Conservation (phyloP, 2,888 invertebrate species). For the Dynastes grantii region DNA sequence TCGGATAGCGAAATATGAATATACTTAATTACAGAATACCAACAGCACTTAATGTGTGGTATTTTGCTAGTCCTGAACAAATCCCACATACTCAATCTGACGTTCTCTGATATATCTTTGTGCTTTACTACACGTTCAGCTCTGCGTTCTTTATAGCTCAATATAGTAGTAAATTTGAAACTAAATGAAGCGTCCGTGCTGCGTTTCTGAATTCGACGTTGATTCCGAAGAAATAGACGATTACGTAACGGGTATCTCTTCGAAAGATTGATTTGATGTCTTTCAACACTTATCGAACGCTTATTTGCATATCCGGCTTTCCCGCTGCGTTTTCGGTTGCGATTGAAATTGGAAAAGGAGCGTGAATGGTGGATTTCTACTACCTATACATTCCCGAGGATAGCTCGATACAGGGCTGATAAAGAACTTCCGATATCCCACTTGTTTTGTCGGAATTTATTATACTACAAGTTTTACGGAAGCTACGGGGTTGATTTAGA, state of each 20-base stretch:
- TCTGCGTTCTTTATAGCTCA: no score
- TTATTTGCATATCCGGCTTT: conserved; percentile 15
- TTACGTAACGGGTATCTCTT: conserved; percentile 4
- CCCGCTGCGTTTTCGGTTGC: not conserved
- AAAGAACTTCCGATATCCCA: conserved; percentile 15
- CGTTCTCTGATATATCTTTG: no score
- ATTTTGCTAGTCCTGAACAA: no score
- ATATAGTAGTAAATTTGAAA: not conserved
- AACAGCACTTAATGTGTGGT: no score
- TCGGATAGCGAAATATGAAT: no score
- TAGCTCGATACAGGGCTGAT: conserved; percentile 16
- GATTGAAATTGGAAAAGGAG: conserved; percentile 2
- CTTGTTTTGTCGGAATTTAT: not conserved
- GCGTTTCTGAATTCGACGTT: not conserved
- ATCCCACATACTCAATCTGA: no score
- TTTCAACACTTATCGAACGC: conserved; percentile 23
- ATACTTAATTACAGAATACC: no score
- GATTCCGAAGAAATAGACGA: not conserved
- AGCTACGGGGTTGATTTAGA: no score
- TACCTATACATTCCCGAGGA: no score
- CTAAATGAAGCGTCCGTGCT: not conserved
- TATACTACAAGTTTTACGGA: no score
- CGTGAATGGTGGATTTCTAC: not conserved
- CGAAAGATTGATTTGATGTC: conserved; percentile 22
- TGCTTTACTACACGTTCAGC: no score